These are phyloP conservation scores for Phylloscopus whistleri DNA, from an alignment of 2,113 vertebrate species.

Conservation along the genomic window DNA sequence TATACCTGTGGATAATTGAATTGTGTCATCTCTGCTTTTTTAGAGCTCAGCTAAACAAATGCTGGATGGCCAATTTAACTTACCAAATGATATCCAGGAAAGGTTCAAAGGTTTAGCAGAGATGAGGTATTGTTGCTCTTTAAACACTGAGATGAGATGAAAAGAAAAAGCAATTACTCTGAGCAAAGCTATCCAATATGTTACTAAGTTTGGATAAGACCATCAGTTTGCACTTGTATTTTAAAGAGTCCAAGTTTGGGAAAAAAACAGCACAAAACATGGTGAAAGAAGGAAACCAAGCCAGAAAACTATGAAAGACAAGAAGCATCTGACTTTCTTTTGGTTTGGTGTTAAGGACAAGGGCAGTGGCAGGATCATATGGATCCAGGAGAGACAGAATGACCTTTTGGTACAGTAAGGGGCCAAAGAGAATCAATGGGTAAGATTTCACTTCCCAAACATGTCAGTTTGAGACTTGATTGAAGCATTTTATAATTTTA, in stretches of 20 bases:
- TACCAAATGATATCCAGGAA: neutral
- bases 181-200: slow-evolving; percentile 54
- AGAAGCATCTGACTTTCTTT: neutral
- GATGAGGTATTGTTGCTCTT: slow-evolving; percentile 52
- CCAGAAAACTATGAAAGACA: neutral
- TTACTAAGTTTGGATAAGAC: slow-evolving; percentile 9
- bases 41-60: neutral
- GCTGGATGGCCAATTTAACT: neutral
- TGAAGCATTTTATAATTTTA: neutral
- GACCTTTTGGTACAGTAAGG: neutral
- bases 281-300: neutral
- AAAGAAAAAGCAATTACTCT: slow-evolving; percentile 48
- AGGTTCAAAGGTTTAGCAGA: slow-evolving; percentile 33
- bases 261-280: neutral
- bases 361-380: fast-evolving
- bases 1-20: neutral
- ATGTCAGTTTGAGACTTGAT: fast-evolving
- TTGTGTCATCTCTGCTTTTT: neutral
- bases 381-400: fast-evolving
- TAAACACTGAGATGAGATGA: slow-evolving; percentile 51
- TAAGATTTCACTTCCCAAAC: neutral
- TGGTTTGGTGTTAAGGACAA: neutral
- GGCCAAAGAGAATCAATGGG: neutral
- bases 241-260: neutral
- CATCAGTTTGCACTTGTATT: slow-evolving; percentile 43